Evolutionary conservation across 2,797 vertebrate species (phyloP).

Genomic region (Neostethus bicornis): DNA sequence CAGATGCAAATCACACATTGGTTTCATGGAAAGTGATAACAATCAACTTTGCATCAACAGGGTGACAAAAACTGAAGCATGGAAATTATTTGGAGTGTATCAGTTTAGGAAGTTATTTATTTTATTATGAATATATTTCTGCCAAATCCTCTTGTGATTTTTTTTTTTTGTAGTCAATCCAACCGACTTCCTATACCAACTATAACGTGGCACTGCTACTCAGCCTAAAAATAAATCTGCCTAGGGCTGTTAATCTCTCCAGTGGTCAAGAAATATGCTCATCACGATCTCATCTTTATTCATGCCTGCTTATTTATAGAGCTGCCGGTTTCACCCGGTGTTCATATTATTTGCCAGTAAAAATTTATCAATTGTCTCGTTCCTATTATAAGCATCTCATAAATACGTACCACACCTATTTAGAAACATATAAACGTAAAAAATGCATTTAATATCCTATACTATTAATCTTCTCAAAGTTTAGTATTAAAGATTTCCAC

Average conservation of each 20-base stretch:
- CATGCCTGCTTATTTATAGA: not conserved
- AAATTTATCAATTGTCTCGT: not conserved
- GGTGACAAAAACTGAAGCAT: not conserved
- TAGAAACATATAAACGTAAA: no score
- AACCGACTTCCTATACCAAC: not conserved
- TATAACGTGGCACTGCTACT: not conserved
- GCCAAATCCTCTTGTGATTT: not conserved
- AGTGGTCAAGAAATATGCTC: conserved; percentile 2
- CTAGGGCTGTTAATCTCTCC: not conserved
- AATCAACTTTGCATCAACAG: not conserved
- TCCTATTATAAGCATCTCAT: not conserved
- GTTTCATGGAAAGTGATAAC: conserved; percentile 3
- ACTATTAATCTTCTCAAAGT: no score
- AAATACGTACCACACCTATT: not conserved
- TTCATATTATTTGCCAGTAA: not conserved
- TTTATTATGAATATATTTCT: conserved; percentile 1
- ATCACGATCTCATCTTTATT: not conserved
- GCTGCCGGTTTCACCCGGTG: not conserved
- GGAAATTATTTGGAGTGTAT: conserved; percentile 2
- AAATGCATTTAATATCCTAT: no score
- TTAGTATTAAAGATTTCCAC: not conserved
- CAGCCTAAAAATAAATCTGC: not conserved
- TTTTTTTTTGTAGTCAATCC: not conserved
- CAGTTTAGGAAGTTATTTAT: not conserved
- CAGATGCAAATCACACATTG: conserved; percentile 21